Percentiles rank a stretch among this genome's conserved stretches.
These are phyloP conservation scores for Aphaenogaster ashmeadi DNA, from an alignment of 1,140 invertebrate species.

Conservation along the genomic window DNA sequence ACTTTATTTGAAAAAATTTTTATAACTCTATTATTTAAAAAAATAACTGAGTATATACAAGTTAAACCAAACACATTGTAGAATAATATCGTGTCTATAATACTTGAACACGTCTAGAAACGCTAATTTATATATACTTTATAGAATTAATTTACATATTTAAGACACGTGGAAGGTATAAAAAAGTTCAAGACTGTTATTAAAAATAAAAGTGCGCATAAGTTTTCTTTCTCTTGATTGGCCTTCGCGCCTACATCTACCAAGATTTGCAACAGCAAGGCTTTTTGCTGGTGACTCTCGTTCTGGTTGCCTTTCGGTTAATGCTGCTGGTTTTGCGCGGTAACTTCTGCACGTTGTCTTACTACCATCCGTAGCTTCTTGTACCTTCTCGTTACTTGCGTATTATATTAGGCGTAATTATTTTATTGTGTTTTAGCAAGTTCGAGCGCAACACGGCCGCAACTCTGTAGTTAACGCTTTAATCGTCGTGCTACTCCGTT, in stretches of 20 bases:
- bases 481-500: neutral
- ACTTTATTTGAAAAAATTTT: too few species aligned
- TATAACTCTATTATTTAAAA: neutral
- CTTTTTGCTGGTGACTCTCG: neutral
- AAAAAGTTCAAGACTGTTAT: neutral
- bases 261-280: slow-evolving; percentile 11
- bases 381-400: slow-evolving; percentile 24
- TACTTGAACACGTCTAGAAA: neutral
- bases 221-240: neutral
- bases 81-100: neutral
- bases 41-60: too few species aligned
- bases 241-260: neutral
- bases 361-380: slow-evolving; percentile 20
- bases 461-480: slow-evolving; percentile 42
- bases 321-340: slow-evolving; percentile 16
- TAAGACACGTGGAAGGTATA: neutral
- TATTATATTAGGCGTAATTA: slow-evolving; percentile 57
- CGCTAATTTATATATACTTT: neutral
- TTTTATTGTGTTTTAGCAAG: slow-evolving; percentile 56
- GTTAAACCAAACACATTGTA: too few species aligned
- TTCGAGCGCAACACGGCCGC: slow-evolving; percentile 8
- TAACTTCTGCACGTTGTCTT: slow-evolving; percentile 20
- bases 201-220: slow-evolving; percentile 4
- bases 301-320: slow-evolving; percentile 36
- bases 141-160: neutral